phyloP scores from a whole-genome alignment of 1,140 invertebrate genomes.

The Calephelis nemesis region DNA sequence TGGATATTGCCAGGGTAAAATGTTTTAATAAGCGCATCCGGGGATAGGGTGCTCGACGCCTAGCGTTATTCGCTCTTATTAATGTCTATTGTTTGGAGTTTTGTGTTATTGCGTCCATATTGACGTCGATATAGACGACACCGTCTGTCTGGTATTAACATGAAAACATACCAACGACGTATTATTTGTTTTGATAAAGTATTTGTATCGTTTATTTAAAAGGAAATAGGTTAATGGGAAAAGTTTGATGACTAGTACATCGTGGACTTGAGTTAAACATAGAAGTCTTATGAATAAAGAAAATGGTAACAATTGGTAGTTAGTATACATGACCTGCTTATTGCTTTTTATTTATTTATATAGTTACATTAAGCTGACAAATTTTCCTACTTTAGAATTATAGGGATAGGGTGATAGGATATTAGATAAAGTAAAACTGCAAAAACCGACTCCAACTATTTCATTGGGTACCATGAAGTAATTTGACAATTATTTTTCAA shows the following conservation, averaged over 20 bases:
- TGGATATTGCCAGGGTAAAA: slow-evolving; percentile 70
- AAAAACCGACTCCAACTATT: too few species aligned
- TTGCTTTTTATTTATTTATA: too few species aligned
- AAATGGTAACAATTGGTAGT: too few species aligned
- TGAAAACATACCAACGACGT: slow-evolving; percentile 9
- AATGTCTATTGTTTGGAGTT: slow-evolving; percentile 76
- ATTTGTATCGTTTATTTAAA: not conserved
- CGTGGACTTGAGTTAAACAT: not conserved
- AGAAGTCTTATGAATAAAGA: not conserved
- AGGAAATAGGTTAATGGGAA: not conserved
- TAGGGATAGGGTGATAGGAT: too few species aligned
- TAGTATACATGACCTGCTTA: too few species aligned
- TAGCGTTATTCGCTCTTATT: slow-evolving; percentile 61
- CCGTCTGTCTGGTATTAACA: slow-evolving; percentile 39
- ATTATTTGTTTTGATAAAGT: slow-evolving; percentile 22
- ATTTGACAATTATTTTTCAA: too few species aligned
- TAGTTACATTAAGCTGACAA: too few species aligned
- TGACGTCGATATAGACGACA: slow-evolving; percentile 39
- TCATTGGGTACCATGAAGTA: too few species aligned
- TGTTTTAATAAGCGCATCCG: slow-evolving; percentile 78
- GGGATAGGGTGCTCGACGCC: slow-evolving; percentile 45
- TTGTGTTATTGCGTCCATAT: slow-evolving; percentile 64
- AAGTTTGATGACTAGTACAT: not conserved
- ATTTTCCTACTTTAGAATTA: too few species aligned
- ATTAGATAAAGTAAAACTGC: too few species aligned